Evolutionary conservation across 2,113 vertebrate species (phyloP), one percentile per base, ranked within the genome.

Genomic region (Syngnathus typhle): DNA sequence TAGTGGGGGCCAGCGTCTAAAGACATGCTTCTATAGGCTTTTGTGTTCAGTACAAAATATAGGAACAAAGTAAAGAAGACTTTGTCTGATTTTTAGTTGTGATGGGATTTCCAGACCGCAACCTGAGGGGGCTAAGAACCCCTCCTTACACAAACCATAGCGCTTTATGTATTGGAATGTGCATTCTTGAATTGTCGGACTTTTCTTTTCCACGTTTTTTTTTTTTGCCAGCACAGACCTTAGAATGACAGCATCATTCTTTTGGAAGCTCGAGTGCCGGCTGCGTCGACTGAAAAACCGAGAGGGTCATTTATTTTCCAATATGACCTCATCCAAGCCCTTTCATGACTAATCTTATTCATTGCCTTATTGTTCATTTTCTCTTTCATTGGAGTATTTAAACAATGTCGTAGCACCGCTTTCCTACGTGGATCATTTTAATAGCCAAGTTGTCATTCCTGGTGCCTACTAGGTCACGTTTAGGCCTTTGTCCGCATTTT

Each of bases 111-210:
- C 76, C 62, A 78, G 73, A 76, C 75, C 73, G 56, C 61, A 77
- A 75, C 69, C 46, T 68, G 68, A 74, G 73, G 82, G 82, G 84
- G 82, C 81, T 84, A 82, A 83, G 75, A 85, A 83, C 84, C 83
- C 27, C 27, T 32, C 27, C 73, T 85, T 82, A 82, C 84, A 82
- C 79, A 85, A 82, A 76, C 72, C 79, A 46, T 81, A 76, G 82
- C 70, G 77, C 80, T 83, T 86, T 72, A 71, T 76, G 69, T 64
- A 23, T 63, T 64, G 39, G 74, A 76, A 71, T 64, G 68, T 80
- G 60, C 10, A 27, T 77, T 64, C 39, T 64, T 74, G 54, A 80
- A 74, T 77, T 46, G 66, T 81, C 64, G 74, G 80, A 80, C 84
- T 77, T 87, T 84, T 75, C 70, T 54, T 47, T 76, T 75, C 64